Percentiles rank a stretch among this genome's conserved stretches.
Conservation (phyloP, 2,888 invertebrate species). For the Hydraecia micacea region DNA sequence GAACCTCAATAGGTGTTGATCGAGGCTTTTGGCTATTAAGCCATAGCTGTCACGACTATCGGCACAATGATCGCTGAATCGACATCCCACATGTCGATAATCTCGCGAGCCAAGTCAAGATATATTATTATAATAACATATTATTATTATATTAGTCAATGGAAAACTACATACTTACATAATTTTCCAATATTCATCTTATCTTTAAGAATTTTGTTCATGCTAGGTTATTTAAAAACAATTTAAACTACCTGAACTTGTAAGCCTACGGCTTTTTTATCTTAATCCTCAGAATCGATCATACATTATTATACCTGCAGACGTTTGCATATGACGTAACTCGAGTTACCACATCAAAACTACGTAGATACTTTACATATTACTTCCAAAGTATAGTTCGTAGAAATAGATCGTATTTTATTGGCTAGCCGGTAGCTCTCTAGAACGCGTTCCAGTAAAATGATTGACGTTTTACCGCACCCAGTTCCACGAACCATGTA, state of each 20-base stretch:
- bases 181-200: not conserved
- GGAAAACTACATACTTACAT: not conserved
- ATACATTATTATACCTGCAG: not conserved
- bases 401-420: constrained; percentile 13
- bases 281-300: not conserved
- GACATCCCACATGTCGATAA: not conserved
- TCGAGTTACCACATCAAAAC: not conserved
- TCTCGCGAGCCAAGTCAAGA: not conserved
- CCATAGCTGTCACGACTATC: not conserved
- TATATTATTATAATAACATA: not conserved
- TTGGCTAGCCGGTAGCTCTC: not conserved
- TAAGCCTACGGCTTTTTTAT: not conserved
- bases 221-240: not conserved
- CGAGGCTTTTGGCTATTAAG: not conserved
- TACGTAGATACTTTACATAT: not conserved
- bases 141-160: not conserved
- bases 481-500: constrained; percentile 26
- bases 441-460: constrained; percentile 30
- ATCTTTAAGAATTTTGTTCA: not conserved
- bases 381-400: not conserved
- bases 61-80: not conserved
- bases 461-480: constrained; percentile 52
- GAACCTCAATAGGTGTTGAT: not conserved
- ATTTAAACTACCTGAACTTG: not conserved
- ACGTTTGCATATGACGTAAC: not conserved